phyloP scores from a whole-genome alignment of 2,888 invertebrate species.

The Acleris laterana region DNA sequence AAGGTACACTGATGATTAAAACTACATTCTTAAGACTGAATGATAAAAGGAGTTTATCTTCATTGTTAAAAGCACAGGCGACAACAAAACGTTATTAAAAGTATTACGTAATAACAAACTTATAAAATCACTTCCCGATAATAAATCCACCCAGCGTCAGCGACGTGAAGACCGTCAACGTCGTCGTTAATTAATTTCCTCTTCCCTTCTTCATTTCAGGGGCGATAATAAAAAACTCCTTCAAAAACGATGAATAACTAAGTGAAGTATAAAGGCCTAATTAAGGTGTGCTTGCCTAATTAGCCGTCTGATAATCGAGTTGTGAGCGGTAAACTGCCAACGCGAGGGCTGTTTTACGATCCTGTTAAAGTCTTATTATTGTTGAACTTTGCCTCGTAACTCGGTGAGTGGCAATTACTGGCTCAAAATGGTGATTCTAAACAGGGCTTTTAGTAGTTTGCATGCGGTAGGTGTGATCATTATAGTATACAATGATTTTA shows the following conservation, averaged over 20 bases:
- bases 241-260: slow-evolving; percentile 45
- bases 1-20: no score
- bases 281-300: slow-evolving; percentile 55
- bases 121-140: no score
- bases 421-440: slow-evolving; percentile 39
- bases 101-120: no score
- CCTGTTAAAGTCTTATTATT: slow-evolving; percentile 64
- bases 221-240: slow-evolving; percentile 37
- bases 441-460: not conserved
- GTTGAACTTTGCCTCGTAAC: slow-evolving; percentile 63
- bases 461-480: not conserved
- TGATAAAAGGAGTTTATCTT: no score
- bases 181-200: slow-evolving; percentile 39
- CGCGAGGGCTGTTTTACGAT: slow-evolving; percentile 57
- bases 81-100: no score
- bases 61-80: no score
- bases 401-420: slow-evolving; percentile 51
- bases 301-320: slow-evolving; percentile 55
- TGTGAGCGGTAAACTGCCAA: slow-evolving; percentile 51
- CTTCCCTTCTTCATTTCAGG: slow-evolving; percentile 24
- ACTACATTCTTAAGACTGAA: no score
- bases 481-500: not conserved
- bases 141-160: no score
- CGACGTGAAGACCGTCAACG: slow-evolving; percentile 21
- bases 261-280: slow-evolving; percentile 50